Percentiles rank a stretch among this genome's conserved stretches.
Conservation (phyloP, 35 echinoderm and acorn worm genomes). For the Apostichopus parvimensis region DNA sequence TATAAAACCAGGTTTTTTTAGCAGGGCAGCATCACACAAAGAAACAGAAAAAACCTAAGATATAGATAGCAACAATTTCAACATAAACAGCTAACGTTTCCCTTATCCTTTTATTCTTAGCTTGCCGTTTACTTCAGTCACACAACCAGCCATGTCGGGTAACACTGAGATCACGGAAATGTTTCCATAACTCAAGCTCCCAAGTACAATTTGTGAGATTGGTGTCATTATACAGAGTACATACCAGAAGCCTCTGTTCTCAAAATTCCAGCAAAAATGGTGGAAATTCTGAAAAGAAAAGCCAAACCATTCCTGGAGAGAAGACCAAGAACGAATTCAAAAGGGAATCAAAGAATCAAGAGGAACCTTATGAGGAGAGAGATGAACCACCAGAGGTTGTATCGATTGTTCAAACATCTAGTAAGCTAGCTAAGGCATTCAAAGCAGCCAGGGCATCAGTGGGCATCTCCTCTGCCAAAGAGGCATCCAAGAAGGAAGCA, state of each 20-base stretch:
- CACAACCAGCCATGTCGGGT: background rate
- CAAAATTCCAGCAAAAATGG: slow-evolving; percentile 4
- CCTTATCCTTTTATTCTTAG: background rate
- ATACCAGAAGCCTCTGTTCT: slow-evolving; percentile 9
- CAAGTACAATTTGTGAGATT: background rate
- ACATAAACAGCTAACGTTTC: too few species aligned
- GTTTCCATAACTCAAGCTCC: background rate
- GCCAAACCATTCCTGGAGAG: too few species aligned
- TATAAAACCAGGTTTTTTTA: too few species aligned
- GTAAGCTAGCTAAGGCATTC: slow-evolving; percentile 3
- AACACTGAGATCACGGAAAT: background rate
- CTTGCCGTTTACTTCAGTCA: slow-evolving; percentile 12
- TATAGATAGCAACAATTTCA: too few species aligned
- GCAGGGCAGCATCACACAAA: too few species aligned
- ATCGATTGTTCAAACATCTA: slow-evolving; percentile 37
- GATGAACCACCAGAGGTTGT: slow-evolving; percentile 42
- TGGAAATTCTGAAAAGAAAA: background rate
- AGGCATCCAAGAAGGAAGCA: background rate
- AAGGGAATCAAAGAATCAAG: background rate
- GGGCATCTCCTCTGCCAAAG: slow-evolving; percentile 1
- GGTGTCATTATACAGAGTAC: background rate
- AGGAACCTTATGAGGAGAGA: slow-evolving; percentile 6
- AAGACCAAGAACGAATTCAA: background rate
- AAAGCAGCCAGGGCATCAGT: slow-evolving; percentile 12
- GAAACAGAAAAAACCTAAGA: too few species aligned